Percentiles rank a stretch among this genome's conserved stretches.
These are phyloP conservation scores for Drosophila maculinotata DNA, from an alignment of 2,888 invertebrate species.

Conservation along the genomic window DNA sequence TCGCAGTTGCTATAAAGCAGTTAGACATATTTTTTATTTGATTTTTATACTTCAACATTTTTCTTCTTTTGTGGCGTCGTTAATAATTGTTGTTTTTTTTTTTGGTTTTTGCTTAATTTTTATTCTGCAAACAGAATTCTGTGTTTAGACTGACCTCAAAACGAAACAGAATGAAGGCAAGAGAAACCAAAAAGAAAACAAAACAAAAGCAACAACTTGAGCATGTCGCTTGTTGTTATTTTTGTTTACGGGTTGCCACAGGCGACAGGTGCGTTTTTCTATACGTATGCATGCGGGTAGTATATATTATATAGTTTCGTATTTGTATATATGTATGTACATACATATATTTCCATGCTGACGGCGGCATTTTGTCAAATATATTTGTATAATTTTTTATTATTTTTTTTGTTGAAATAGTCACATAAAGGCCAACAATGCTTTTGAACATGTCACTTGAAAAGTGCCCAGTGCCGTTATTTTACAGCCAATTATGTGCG, in stretches of 20 bases:
- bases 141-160: conserved; percentile 72
- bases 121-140: conserved; percentile 44
- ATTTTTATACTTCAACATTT: conserved; percentile 59
- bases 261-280: conserved; percentile 73
- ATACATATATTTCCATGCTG: conserved; percentile 49
- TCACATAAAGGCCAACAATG: conserved; percentile 45
- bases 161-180: conserved; percentile 26
- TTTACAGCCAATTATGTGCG: conserved; percentile 74
- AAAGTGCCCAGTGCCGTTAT: conserved; percentile 40
- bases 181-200: conserved; percentile 16
- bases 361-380: conserved; percentile 45
- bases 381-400: not conserved
- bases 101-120: conserved; percentile 5
- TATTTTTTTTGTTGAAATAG: conserved; percentile 4
- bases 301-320: conserved; percentile 22
- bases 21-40: conserved; percentile 54
- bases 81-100: conserved; percentile 58
- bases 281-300: too few relatives aligned
- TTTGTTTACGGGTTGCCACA: conserved; percentile 68
- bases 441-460: conserved; percentile 67
- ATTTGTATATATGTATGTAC: conserved; percentile 22
- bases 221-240: conserved; percentile 76
- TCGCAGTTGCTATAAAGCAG: conserved; percentile 75
- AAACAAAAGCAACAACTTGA: conserved; percentile 52
- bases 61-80: conserved; percentile 66